These are phyloP conservation scores for Agapornis canus DNA, from an alignment of 2,797 vertebrate genomes.

Conservation along the genomic window DNA sequence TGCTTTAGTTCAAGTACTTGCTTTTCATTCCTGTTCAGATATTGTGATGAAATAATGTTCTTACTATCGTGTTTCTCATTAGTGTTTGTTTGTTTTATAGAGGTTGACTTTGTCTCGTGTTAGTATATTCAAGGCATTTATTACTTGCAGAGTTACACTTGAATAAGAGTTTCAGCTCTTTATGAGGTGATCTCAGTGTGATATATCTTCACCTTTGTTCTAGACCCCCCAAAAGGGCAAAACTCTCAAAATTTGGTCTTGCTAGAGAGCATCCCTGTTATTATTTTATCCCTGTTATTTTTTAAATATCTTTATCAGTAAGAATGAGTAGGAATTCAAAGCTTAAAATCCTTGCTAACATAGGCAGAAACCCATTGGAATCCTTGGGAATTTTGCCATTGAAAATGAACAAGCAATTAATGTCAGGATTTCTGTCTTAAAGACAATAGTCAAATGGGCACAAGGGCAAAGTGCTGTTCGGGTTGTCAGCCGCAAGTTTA, in stretches of 20 bases:
- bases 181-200: background rate
- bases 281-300: background rate
- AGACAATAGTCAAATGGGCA: background rate
- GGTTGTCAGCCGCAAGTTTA: background rate
- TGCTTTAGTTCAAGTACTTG: background rate
- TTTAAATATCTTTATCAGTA: background rate
- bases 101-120: background rate
- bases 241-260: background rate
- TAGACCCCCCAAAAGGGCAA: background rate
- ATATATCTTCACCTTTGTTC: background rate
- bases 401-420: background rate
- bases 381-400: background rate
- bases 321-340: background rate
- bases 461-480: background rate
- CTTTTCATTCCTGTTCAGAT: background rate
- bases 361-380: background rate
- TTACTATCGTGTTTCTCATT: background rate
- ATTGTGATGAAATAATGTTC: background rate
- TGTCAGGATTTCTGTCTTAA: background rate
- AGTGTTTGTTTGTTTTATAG: background rate
- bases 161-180: background rate
- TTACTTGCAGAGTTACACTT: background rate
- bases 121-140: background rate
- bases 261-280: background rate
- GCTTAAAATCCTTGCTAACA: background rate